Evolutionary conservation across 2,113 vertebrate species (phyloP), one percentile per base, ranked within the genome.

Genomic region (Cynopterus brachyotis): DNA sequence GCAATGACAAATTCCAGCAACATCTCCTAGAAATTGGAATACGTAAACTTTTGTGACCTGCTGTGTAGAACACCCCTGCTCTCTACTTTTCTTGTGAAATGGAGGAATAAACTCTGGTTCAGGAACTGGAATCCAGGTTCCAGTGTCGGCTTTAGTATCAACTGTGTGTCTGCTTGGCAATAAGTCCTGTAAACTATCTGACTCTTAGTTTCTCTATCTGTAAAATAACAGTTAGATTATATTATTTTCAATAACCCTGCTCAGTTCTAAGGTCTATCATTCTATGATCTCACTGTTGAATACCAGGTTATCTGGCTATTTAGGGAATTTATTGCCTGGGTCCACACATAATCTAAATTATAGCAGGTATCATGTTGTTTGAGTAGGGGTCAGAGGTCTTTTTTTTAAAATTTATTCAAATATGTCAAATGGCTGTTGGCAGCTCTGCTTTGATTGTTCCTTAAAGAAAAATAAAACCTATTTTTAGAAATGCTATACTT

Each of bases 401-500:
- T 40, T 13, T 82, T 55, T 84, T 45, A 50, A 72, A 83, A 73
- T 19, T 80, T 26, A 57, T 42, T 16, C 86, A 73, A 72, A 62
- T 47, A 72, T n/a, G 9, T 47, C 75, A 82, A 89, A 15, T 47
- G 26, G 47, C 24, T 28, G 50, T 45, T 6, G 8, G 9, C 1
- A 59, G 15, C 4, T 59, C 22, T 26, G 16, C n/a, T 84, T 78
- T 47, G 55, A 72, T 19, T 55, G 37, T 32, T 69, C 13, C n/a
- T 72, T 87, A 50, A 7, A 78, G 5, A 91, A 9, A 86, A 91
- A 93, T 32, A 89, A 55, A 79, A 3, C 17, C 37, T 76, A 40
- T 30, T 81, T 84, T 91, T 85, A 50, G 40, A 94, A 95, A 80
- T 73, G 30, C 20, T 79, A 60, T 55, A 80, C 87, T 70, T 59